Percentiles rank a stretch among this genome's conserved stretches.
These are phyloP conservation scores for Mus spicilegus DNA, from an alignment of 2,113 vertebrate species.

Conservation along the genomic window DNA sequence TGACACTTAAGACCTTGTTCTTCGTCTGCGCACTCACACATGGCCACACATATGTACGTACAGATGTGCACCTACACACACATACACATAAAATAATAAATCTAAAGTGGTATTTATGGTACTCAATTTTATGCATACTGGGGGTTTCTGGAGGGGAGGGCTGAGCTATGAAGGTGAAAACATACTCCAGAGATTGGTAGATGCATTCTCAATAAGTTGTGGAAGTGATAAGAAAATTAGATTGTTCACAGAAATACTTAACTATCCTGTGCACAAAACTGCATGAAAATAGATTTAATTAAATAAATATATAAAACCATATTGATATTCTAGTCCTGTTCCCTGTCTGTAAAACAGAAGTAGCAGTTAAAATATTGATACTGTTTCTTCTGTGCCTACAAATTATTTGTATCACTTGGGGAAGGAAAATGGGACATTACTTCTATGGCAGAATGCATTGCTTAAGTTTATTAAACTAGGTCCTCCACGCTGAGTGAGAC, in stretches of 20 bases:
- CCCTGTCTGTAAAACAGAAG: background rate
- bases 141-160: background rate
- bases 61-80: background rate
- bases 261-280: background rate
- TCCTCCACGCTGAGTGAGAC: conserved; percentile 8
- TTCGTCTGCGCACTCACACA: background rate
- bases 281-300: background rate
- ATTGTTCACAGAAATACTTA: background rate
- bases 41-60: background rate
- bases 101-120: too few species aligned
- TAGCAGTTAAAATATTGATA: background rate
- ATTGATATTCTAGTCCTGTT: background rate
- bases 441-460: background rate
- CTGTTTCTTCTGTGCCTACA: background rate
- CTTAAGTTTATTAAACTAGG: background rate
- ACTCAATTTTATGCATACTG: background rate
- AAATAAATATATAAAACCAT: background rate
- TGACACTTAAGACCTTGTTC: background rate
- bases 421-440: background rate
- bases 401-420: background rate
- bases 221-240: background rate
- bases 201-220: background rate
- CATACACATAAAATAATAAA: background rate
- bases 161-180: background rate
- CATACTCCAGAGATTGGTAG: background rate